Percentiles rank a stretch among this genome's conserved stretches.
phyloP scores from a whole-genome alignment of 2,797 vertebrate species.

The Scarus forsteni region DNA sequence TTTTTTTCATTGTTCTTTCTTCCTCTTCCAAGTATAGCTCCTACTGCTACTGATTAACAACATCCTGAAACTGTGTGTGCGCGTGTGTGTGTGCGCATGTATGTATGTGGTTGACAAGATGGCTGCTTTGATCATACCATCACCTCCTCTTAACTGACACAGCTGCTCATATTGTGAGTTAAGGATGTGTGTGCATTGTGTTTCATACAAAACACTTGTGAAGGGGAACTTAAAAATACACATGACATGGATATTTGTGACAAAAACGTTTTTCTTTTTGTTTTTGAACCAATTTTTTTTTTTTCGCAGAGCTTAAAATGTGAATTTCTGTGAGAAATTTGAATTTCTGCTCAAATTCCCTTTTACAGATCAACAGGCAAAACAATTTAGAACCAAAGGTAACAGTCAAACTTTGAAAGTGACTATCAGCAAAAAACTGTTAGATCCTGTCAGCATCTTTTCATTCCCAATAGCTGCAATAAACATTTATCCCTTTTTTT shows the following conservation, averaged over 20 bases:
- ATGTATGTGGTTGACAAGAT: constrained; percentile 50
- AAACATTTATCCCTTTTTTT: no score
- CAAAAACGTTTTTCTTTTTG: neutral
- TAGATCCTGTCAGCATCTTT: no score
- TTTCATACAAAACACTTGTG: constrained; percentile 1
- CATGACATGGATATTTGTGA: neutral
- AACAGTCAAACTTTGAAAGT: no score
- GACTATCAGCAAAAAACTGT: no score
- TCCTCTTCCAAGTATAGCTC: constrained; percentile 28
- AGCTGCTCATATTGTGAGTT: constrained; percentile 49
- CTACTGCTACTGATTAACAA: constrained; percentile 62
- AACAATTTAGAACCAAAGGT: no score
- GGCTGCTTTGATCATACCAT: constrained; percentile 71
- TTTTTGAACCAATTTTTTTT: no score
- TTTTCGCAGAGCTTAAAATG: no score
- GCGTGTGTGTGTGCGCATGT: constrained; percentile 26
- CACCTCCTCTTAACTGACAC: constrained; percentile 63
- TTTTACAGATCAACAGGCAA: no score
- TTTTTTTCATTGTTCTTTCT: constrained; percentile 14
- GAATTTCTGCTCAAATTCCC: no score
- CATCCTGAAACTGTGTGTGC: constrained; percentile 42
- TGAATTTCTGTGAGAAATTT: no score
- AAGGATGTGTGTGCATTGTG: constrained; percentile 6
- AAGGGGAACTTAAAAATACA: constrained; percentile 8
- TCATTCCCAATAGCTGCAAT: no score